Evolutionary conservation across 2,113 vertebrate genomes (phyloP), one percentile per base, ranked within the genome.

Genomic region (Astatoreochromis straeleni): DNA sequence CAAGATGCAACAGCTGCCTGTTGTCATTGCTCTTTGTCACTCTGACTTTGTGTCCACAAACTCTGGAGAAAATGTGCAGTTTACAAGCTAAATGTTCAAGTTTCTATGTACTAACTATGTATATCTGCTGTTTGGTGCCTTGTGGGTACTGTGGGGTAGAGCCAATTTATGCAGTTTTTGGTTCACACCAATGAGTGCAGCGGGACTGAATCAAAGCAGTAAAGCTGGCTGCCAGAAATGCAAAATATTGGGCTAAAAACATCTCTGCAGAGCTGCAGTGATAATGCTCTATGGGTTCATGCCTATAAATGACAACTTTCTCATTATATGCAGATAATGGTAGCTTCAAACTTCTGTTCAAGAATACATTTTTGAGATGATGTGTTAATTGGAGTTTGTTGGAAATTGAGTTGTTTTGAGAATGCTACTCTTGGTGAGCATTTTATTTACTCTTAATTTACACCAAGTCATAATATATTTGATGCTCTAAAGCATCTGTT

Each of bases 401-500:
- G 65, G 7, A 26, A 73, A 45, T 6, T 26, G 38, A 73, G 38
- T 42, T 70, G 38, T 70, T 73, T 70, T 45, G 38, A 70, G 13
- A 73, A 73, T 45, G 13, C 21, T 17, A 26, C 21, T 73, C 14
- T 45, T 42, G 68, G 0, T 45, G 68, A 45, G 8, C 21, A 73
- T 70, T 24, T 70, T 70, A 24, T 70, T 42, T 70, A 42, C n/a
- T 42, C 38, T 24, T 9, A 45, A 42, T 73, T 45, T 73, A 17
- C 21, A 45, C 21, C 21, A 24, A 24, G 21, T 24, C 21, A 24
- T 24, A 24, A 24, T 24, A n/a, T 65, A 38, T 38, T 38, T 65
- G 33, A 38, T 0, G 19, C 4, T 2, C 1, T n/a, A 65, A 38
- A 38, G 60, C 33, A 65, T 65, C 1, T 65, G 60, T 0, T 45